Evolutionary conservation across 2,888 invertebrate genomes (phyloP), one percentile per base, ranked within the genome.

Genomic region (Yponomeuta cagnagella): DNA sequence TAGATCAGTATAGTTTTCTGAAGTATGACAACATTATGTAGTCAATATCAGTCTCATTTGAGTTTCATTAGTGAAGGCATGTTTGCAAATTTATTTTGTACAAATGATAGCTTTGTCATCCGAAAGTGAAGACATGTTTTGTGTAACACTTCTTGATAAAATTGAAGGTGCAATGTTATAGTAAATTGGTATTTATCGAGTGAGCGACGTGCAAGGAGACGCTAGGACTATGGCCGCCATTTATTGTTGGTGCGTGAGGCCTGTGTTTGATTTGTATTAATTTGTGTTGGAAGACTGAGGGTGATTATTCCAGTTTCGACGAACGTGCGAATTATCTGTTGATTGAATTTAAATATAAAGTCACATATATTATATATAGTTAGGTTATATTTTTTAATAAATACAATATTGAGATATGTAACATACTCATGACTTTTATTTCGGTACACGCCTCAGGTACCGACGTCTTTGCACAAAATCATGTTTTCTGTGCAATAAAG

Each of bases 311-410:
- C 91, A 90, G 88, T 89, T 88, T 85, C 86, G 86, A 87, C 82
- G 88, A 86, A 89, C 86, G 89, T 86, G 89, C 87, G 87, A 89
- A 89, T 90, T 90, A 90, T 88, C 90, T 92, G 92, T 92, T 92
- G 90, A 90, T 91, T 89, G 86, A 89, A 89, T 88, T 88, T 89
- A 89, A 91, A 89, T 90, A 90, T 91, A 90, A 89, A 91, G 91
- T 91, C 90, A 90, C 90, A 90, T 71, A 70, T 90, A 58, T 58
- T 58, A 90, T 89, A 90, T 89, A 90, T 91, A 92, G 91, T 89
- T 91, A 92, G 91, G 91, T 91, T 92, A 92, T 92, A 91, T 92
- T 92, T 92, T 92, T 91, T 91, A 91, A 91, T 91, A 92, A 91
- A 90, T 90, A 91, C 90, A 90, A 91, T 90, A 92, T 91, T 92